These are phyloP conservation scores for Ligdia adustata DNA, from an alignment of 2,888 invertebrate genomes.

Conservation along the genomic window DNA sequence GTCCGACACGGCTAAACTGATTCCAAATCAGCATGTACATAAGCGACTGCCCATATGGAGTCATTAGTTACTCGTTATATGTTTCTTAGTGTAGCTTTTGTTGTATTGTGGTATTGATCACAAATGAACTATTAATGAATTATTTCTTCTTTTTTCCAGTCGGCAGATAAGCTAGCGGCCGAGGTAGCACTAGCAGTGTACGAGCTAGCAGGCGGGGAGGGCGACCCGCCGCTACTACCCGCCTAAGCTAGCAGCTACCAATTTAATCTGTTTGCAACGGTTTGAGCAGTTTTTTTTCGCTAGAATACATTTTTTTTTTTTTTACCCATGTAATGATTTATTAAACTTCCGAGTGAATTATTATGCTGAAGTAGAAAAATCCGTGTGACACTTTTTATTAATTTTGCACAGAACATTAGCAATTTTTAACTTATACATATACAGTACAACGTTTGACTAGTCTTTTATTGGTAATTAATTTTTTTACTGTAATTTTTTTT, in stretches of 20 bases:
- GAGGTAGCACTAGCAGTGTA: constrained; percentile 91
- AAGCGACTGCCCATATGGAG: too few relatives aligned
- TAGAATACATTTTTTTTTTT: too few relatives aligned
- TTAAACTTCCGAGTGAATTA: background rate
- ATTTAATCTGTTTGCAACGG: background rate
- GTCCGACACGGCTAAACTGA: too few relatives aligned
- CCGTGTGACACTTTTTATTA: background rate
- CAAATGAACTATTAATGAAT: too few relatives aligned
- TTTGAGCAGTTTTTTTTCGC: too few relatives aligned
- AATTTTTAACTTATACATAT: constrained; percentile 17
- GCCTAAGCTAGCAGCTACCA: constrained; percentile 37
- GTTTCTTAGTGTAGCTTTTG: too few relatives aligned
- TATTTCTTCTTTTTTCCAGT: constrained; percentile 55
- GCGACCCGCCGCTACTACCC: constrained; percentile 81
- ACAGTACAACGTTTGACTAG: constrained; percentile 33
- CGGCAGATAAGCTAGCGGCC: constrained; percentile 88
- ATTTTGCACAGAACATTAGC: constrained; percentile 16
- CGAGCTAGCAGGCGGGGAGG: constrained; percentile 91
- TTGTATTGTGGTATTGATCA: too few relatives aligned
- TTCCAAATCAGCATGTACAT: too few relatives aligned
- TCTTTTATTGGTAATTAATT: constrained; percentile 30
- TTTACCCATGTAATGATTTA: too few relatives aligned
- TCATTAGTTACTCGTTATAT: too few relatives aligned
- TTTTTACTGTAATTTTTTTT: constrained; percentile 15
- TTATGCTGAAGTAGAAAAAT: background rate